These are phyloP conservation scores for Spizaetus ornatus DNA, from an alignment of 2,113 vertebrate species.

Conservation along the genomic window DNA sequence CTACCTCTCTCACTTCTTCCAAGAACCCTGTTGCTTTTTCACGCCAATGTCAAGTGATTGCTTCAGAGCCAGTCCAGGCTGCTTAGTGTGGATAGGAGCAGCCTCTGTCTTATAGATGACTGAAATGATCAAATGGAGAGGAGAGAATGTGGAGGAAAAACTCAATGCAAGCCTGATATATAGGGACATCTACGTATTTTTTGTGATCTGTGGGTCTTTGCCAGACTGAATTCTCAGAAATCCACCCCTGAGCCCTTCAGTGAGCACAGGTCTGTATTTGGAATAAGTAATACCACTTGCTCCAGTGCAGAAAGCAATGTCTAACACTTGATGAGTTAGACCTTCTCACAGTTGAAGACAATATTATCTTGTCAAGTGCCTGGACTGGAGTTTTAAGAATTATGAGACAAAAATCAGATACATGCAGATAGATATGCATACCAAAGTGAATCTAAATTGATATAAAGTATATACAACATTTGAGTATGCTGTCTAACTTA, in stretches of 20 bases:
- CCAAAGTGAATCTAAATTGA: neutral
- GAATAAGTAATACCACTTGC: neutral
- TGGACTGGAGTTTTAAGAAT: neutral
- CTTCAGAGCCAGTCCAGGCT: neutral
- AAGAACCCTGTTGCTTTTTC: neutral
- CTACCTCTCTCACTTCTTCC: neutral
- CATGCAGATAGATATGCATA: neutral
- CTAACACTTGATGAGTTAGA: neutral
- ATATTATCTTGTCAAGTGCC: neutral
- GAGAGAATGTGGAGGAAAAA: neutral
- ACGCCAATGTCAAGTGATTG: neutral
- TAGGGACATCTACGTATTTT: neutral
- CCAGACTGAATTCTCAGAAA: neutral
- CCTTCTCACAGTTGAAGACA: neutral
- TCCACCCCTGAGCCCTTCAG: neutral
- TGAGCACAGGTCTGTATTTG: neutral
- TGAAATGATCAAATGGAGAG: neutral
- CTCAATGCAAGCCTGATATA: neutral
- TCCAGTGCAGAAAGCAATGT: neutral
- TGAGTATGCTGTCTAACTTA: neutral
- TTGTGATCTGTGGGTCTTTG: neutral
- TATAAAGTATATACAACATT: neutral
- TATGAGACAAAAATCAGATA: neutral
- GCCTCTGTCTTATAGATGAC: neutral
- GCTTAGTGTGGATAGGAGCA: neutral